Percentiles rank a stretch among this genome's conserved stretches.
Evolutionary conservation across 2,888 invertebrate genomes (phyloP).

Genomic region (Phania funesta): DNA sequence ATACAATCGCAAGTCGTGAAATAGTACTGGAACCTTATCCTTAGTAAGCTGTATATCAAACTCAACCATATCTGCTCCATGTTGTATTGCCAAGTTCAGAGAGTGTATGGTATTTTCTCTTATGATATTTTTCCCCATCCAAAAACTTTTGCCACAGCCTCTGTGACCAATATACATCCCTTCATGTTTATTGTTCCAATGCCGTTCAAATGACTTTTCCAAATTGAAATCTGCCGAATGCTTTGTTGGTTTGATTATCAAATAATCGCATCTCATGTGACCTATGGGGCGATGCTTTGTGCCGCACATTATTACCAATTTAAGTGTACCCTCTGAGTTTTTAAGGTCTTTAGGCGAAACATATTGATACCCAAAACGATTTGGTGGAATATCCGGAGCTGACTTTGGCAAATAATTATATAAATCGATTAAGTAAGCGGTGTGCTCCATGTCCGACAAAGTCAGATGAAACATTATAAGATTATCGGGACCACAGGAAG

Average conservation of each 20-base stretch:
- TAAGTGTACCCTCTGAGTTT: constrained; percentile 86
- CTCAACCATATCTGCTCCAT: constrained; percentile 97
- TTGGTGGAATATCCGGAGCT: constrained; percentile 36
- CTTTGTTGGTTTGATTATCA: constrained; percentile 76
- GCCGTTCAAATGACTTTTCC: constrained; percentile 87
- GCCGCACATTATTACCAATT: constrained; percentile 88
- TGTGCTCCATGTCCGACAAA: constrained; percentile 85
- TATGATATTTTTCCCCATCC: constrained; percentile 81
- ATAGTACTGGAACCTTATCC: constrained; percentile 94
- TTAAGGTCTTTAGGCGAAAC: constrained; percentile 89
- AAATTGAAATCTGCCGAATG: constrained; percentile 83
- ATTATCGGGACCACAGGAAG: constrained; percentile 85
- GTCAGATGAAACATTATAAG: constrained; percentile 88
- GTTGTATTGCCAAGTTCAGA: constrained; percentile 91
- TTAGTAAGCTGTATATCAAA: constrained; percentile 98
- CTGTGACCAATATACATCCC: constrained; percentile 95
- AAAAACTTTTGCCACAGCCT: constrained; percentile 94
- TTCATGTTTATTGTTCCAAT: constrained; percentile 90
- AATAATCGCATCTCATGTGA: constrained; percentile 83
- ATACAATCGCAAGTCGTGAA: constrained; percentile 90
- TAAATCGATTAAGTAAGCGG: constrained; percentile 90
- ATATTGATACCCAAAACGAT: constrained; percentile 90
- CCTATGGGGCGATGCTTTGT: constrained; percentile 90
- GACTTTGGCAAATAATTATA: constrained; percentile 79
- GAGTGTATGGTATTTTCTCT: constrained; percentile 96